Evolutionary conservation across 2,113 vertebrate species (phyloP), one percentile per base, ranked within the genome.

Genomic region (Turnix velox): DNA sequence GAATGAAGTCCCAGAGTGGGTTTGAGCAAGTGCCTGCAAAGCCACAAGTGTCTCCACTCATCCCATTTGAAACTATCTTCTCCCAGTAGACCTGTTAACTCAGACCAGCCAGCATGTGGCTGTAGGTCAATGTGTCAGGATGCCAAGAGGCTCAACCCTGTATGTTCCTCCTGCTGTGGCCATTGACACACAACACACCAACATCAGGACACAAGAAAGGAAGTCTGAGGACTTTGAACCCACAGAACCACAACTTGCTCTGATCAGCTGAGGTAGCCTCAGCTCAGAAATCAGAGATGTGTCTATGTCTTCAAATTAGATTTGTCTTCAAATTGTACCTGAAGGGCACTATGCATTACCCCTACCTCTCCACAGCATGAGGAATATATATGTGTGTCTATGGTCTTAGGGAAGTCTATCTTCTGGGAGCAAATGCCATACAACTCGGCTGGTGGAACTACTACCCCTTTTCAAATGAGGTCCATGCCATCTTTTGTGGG

Each of bases 131-230:
- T 0, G 0, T 20, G 39, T 22, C n/a, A 63, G 77, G 18, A 42
- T 8, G 7, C 58, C 0, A 0, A 72, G 39, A 39, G 13, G 25
- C 45, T 62, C 20, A 17, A 12, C 23, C 66, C 43, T 17, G 18
- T 33, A 8, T 0, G 0, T 7, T 66, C 16, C 66, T 77, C 27
- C 71, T 63, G 76, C 65, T 1, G 1, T 48, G 49, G 23, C 58
- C 24, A 15, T 12, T 9, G 1, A 33, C n/a, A 63, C 58, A 59
- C 28, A 82, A 78, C 61, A 79, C 46, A 31, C 8, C 67, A n/a
- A 5, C 0, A 0, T 4, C 17, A 40, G 48, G 33, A 67, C 61
- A 48, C 2, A 7, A 20, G 74, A 87, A 9, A 35, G 49, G 58
- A 31, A 40, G 30, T 33, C 46, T 7, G 17, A 63, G 55, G 13